Evolutionary conservation across 2,113 vertebrate species (phyloP), one percentile per base, ranked within the genome.

Genomic region (Cyanocitta stelleri): DNA sequence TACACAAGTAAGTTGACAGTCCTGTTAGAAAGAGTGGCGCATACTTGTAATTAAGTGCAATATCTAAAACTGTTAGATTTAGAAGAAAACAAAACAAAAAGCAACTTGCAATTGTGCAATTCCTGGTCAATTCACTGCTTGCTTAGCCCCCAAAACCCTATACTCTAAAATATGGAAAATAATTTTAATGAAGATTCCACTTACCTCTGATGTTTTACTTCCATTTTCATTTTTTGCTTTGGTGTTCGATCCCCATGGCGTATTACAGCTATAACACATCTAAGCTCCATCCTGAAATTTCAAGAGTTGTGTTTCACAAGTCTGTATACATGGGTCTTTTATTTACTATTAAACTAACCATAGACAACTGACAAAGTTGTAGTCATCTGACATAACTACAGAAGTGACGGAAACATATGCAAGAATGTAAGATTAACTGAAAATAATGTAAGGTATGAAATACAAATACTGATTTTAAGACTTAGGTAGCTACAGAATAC

Each of bases 211-310:
- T 98, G 98, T 76, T 98, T 98, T 85, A 98, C 98, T 98, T 98
- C 98, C 98, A 98, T 98, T 97, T 98, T 98, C 98, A 98, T 98
- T 97, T 98, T 98, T 85, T 98, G 98, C 75, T 98, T 98, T 83
- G 98, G 98, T 89, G 98, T 98, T 86, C 98, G 95, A 94, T 98
- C 98, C 58, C 98, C 98, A 64, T 98, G 98, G 49, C 98, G 97
- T 95, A 98, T 98, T 62, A 98, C 98, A 84, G 98, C 98, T 95
- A 98, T 98, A 67, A 98, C 98, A 97, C 98, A 98, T 46, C 99
- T 98, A 67, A 99, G 97, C 85, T 99, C 99, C 99, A 99, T 99
- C 98, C 99, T 99, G 87, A 91, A 97, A 95, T 94, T 49, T 55
- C 85, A 90, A 92, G 66, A 74, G 78, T n/a, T 68, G 22, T 24